Percentiles rank a stretch among this genome's conserved stretches.
phyloP scores from a whole-genome alignment of 2,888 invertebrate species.

The Notodonta dromedarius region DNA sequence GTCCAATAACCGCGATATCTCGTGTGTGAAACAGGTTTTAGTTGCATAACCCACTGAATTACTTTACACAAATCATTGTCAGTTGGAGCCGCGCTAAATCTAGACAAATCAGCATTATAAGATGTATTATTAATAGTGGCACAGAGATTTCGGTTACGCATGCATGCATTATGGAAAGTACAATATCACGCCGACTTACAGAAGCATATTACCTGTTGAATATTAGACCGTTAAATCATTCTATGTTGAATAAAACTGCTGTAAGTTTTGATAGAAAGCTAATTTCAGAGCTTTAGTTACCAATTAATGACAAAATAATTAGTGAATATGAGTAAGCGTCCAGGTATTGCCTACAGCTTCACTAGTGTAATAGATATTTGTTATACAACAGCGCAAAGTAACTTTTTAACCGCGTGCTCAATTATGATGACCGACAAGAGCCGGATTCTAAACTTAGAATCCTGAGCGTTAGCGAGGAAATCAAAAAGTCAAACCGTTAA shows the following conservation, averaged over 20 bases:
- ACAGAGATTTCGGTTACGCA: neutral
- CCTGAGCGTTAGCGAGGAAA: too few relatives aligned
- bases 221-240: neutral
- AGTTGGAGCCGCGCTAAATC: neutral
- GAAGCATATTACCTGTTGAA: neutral
- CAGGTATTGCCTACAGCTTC: too few relatives aligned
- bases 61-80: neutral
- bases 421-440: too few relatives aligned
- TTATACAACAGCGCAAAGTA: too few relatives aligned
- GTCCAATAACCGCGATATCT: slow-evolving; percentile 7
- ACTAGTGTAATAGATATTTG: too few relatives aligned
- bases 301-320: too few relatives aligned
- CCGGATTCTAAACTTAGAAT: too few relatives aligned
- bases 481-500: too few relatives aligned
- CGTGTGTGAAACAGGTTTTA: neutral
- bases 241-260: neutral
- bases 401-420: too few relatives aligned
- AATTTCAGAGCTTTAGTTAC: too few relatives aligned
- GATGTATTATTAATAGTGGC: neutral
- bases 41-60: neutral
- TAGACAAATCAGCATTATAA: neutral
- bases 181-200: slow-evolving; percentile 1
- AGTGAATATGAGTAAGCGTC: too few relatives aligned
- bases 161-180: neutral
- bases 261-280: too few relatives aligned